Percentiles rank a stretch among this genome's conserved stretches.
Evolutionary conservation across 2,797 vertebrate genomes (phyloP).

Genomic region (Cyprinella venusta): DNA sequence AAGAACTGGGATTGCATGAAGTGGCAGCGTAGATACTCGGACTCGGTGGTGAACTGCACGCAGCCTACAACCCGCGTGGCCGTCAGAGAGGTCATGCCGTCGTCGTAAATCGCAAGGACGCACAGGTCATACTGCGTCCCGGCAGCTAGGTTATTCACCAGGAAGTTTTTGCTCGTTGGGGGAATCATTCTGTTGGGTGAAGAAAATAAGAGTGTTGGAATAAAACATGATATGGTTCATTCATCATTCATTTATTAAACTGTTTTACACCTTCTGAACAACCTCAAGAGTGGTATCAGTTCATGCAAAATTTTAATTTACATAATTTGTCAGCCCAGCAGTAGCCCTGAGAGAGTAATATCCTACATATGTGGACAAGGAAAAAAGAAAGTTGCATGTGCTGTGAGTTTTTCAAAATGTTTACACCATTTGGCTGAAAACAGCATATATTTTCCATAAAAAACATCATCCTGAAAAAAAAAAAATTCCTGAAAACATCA

Average conservation of each 20-base stretch:
- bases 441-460: not conserved
- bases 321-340: not conserved
- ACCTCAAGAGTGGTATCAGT: conserved; percentile 7
- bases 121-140: conserved; percentile 95
- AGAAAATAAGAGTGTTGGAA: not conserved
- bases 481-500: no score
- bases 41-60: conserved; percentile 94
- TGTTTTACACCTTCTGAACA: conserved; percentile 19
- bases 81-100: conserved; percentile 93
- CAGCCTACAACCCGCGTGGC: conserved; percentile 96
- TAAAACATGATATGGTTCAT: conserved; percentile 12
- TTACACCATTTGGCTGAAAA: not conserved
- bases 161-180: conserved; percentile 95
- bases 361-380: not conserved
- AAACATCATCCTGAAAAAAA: no score
- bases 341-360: not conserved
- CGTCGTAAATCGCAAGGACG: conserved; percentile 96
- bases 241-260: conserved; percentile 12
- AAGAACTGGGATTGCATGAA: conserved; percentile 99
- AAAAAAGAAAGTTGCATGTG: not conserved
- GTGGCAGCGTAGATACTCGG: conserved; percentile 95
- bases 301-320: not conserved
- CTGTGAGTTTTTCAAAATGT: not conserved
- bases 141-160: conserved; percentile 95
- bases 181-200: conserved; percentile 90